Conservation (phyloP, 2,113 vertebrate genomes). For the Apteryx owenii region DNA sequence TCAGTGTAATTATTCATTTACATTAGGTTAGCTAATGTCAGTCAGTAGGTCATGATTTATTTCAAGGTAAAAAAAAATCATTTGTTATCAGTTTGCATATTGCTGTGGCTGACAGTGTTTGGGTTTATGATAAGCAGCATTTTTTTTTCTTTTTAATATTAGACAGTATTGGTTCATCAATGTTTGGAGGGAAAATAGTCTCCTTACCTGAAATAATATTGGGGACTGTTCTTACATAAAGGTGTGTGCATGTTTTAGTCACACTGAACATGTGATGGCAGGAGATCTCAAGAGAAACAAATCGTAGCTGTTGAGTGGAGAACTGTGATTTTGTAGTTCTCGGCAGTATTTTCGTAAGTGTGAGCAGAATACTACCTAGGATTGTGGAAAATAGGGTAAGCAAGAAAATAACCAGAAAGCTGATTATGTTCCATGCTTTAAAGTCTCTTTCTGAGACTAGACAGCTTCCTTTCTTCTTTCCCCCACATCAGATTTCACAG, state of each 20-base stretch:
- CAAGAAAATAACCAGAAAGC: neutral
- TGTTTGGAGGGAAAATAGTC: neutral
- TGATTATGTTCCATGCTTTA: neutral
- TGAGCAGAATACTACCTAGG: neutral
- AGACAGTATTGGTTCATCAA: neutral
- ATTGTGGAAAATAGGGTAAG: neutral
- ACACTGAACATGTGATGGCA: neutral
- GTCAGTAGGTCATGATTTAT: neutral
- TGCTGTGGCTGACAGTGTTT: neutral
- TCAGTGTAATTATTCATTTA: neutral
- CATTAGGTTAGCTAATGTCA: neutral
- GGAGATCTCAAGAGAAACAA: neutral
- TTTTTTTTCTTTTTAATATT: neutral
- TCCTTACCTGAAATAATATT: neutral
- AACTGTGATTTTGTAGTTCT: neutral
- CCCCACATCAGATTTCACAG: neutral
- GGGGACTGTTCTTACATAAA: neutral
- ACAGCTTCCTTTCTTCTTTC: neutral
- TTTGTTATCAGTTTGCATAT: neutral
- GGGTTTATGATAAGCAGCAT: neutral
- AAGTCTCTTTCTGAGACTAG: neutral
- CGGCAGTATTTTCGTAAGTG: neutral
- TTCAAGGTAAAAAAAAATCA: neutral
- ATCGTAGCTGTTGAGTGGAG: neutral
- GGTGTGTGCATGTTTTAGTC: neutral